A percentile compares a stretch with the other conserved stretches of the same genome.
Evolutionary conservation across 2,888 invertebrate genomes (phyloP).

Genomic region (Siphlonurus alternatus): DNA sequence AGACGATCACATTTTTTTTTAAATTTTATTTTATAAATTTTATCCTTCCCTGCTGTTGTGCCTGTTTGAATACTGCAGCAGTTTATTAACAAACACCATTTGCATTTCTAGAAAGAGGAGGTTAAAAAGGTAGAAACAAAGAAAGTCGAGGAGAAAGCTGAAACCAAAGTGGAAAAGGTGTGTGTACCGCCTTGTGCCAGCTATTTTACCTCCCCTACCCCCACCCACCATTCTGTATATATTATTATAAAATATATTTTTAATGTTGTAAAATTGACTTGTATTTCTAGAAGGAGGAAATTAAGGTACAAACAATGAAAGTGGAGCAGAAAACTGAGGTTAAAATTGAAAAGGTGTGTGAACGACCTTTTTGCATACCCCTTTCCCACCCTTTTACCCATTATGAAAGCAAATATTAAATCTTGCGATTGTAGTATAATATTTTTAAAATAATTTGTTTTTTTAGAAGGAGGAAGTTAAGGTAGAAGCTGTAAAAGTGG

Average conservation of each 20-base stretch:
- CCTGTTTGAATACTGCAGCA: too few relatives aligned
- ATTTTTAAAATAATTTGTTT: too few relatives aligned
- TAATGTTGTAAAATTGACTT: not conserved
- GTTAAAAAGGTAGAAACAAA: slow-evolving; percentile 21
- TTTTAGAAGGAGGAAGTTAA: not conserved
- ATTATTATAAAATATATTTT: too few relatives aligned
- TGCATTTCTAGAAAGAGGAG: slow-evolving; percentile 19
- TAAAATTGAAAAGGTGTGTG: slow-evolving; percentile 18
- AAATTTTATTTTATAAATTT: too few relatives aligned
- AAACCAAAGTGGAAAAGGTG: slow-evolving; percentile 18
- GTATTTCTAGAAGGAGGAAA: slow-evolving; percentile 18
- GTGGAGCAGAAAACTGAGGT: slow-evolving; percentile 16
- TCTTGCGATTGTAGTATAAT: too few relatives aligned
- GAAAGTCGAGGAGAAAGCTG: slow-evolving; percentile 16
- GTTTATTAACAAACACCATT: too few relatives aligned
- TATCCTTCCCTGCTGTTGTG: too few relatives aligned
- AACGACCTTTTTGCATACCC: not conserved
- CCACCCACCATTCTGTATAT: too few relatives aligned
- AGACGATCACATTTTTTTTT: too few relatives aligned
- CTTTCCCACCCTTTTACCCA: too few relatives aligned
- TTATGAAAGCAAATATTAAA: too few relatives aligned
- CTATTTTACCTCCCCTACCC: too few relatives aligned
- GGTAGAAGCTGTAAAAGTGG: slow-evolving; percentile 19
- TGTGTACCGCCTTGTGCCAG: not conserved
- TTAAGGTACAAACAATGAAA: slow-evolving; percentile 21